phyloP scores from a whole-genome alignment of 2,113 vertebrate genomes.

The Amphilophus citrinellus region DNA sequence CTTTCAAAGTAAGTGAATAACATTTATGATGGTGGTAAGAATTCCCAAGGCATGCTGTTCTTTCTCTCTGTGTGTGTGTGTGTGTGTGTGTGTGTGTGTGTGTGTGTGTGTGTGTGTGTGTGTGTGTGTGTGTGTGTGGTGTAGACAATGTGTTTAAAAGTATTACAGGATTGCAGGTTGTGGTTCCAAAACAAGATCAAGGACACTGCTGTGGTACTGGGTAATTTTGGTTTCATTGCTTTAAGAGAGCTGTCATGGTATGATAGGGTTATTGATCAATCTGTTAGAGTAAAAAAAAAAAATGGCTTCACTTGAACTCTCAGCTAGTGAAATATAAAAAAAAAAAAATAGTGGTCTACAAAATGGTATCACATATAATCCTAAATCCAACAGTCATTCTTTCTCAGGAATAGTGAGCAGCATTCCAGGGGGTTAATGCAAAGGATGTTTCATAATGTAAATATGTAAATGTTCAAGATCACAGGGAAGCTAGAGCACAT shows the following conservation, averaged over 20 bases:
- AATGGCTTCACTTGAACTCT: not conserved
- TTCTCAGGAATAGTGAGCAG: not conserved
- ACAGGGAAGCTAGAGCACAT: not conserved
- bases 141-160: slow-evolving; percentile 20
- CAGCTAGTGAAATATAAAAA: not conserved
- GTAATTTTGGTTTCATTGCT: slow-evolving; percentile 19
- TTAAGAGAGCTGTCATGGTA: slow-evolving; percentile 1
- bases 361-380: not conserved
- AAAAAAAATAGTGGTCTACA: not conserved
- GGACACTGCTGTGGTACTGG: not conserved
- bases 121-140: not conserved
- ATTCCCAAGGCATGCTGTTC: not conserved
- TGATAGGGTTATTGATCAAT: slow-evolving; percentile 19
- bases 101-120: not conserved
- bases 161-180: not conserved
- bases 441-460: slow-evolving; percentile 11
- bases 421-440: not conserved
- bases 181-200: not conserved
- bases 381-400: not conserved
- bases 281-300: slow-evolving; percentile 13
- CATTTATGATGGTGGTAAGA: not conserved
- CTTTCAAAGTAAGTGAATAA: slow-evolving; percentile 6
- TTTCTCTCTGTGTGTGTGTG: too few relatives aligned
- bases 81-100: not conserved
- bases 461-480: slow-evolving; percentile 21